Base-by-base conservation (phyloP, 1,140 invertebrate species). In the Musca domestica region DNA sequence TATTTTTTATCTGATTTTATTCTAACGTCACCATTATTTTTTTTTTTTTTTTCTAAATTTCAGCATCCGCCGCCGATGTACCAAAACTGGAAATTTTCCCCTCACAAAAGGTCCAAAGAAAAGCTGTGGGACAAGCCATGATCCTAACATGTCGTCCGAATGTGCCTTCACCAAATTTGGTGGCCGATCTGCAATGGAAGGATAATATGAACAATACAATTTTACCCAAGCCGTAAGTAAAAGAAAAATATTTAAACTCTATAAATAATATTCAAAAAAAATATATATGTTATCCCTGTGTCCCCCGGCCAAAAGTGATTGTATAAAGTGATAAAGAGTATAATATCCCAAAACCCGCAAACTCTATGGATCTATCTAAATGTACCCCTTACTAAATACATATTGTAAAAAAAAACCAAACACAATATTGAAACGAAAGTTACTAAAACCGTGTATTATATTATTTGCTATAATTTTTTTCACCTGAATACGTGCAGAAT, bases 181-280 rank as follows among this genome's bases (percentile, higher is more conserved):
- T 92, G 27, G 84, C 84, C 2, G 84, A 90, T 71, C 84, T 92
- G 27, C 85, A 91, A 75, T 93, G 91, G 91, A 83, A 87, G 54
- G 90, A 92, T 76, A 87, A 87, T 23, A 81, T 85, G 23, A 86
- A 88, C 71, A 84, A 85, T 47, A 84, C 84, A 23, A 90, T 93
- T 73, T 86, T 88, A 65, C 84, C 84, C 48, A 85, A 84, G 74
- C 85, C 83, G 88, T 90, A 83, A 87, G 84, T 83, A 67, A 1
- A 54, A 56, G 49, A 46, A 56, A 52, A 67, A 56, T 69, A 46
- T 49, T 56, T 69, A 71, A 68, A 68, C 22, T 51, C 47, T 34
- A 23, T 25, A 69, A 51, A 51, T 4, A 51, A 17, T 6, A 52
- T 6, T 6, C 9, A 52, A 41, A 41, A 41, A 9, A 30, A 41